Conservation (phyloP, 2,888 invertebrate species). For the Pseudococcus jackbeardsleyi region DNA sequence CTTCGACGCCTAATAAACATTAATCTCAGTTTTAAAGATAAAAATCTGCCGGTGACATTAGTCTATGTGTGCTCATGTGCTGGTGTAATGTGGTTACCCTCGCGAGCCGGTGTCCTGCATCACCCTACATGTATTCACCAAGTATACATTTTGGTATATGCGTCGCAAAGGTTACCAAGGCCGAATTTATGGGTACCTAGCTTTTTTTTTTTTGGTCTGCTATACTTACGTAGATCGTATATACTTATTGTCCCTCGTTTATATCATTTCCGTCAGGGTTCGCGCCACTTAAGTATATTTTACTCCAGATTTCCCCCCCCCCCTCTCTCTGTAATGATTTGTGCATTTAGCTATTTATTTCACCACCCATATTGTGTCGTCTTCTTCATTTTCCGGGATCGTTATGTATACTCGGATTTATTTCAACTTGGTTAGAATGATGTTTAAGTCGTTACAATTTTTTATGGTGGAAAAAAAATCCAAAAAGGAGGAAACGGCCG, state of each 20-base stretch:
- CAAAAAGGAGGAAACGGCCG: too few species aligned
- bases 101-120: not conserved
- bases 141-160: not conserved
- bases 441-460: too few species aligned
- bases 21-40: conserved; percentile 49
- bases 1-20: not conserved
- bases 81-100: not conserved
- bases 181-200: not conserved
- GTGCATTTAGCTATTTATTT: not conserved
- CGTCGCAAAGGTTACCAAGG: conserved; percentile 6
- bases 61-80: not conserved
- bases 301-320: not conserved
- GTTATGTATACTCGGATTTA: too few species aligned
- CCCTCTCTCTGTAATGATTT: not conserved
- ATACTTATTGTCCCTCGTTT: too few species aligned
- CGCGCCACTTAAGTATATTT: not conserved
- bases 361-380: too few species aligned
- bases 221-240: not conserved
- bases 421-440: too few species aligned
- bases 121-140: not conserved
- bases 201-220: not conserved
- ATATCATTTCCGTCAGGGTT: too few species aligned
- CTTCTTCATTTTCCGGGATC: too few species aligned
- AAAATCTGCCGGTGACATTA: conserved; percentile 50
- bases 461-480: too few species aligned